Evolutionary conservation across 1,140 invertebrate species (phyloP), one percentile per base, ranked within the genome.

Genomic region (Scylla paramamosain): DNA sequence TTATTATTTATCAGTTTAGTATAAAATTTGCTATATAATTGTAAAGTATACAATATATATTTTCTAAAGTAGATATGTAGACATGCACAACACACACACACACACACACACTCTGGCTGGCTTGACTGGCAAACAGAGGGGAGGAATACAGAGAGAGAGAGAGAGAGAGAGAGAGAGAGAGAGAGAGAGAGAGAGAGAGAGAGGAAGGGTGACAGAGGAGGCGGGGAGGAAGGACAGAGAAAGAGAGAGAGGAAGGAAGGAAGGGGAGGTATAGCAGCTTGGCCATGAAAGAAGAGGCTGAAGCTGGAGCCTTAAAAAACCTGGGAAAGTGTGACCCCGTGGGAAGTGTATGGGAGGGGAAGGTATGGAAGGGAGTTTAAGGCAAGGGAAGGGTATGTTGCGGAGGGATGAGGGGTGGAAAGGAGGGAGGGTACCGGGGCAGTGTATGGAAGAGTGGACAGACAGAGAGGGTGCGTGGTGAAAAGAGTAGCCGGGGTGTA

Each of bases 281-380:
- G 93, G 67, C 67, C 88, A 84, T 94, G 88, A 94, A 94, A 94
- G 88, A 82, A 59, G 88, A 91, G 93, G 88, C 77, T 46, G 67
- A 39, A 90, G 52, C 82, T n/a, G 91, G n/a, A 48, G 93, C 39
- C 93, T 94, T 94, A 94, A 94, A 94, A 94, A 94, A 94, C 88
- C 88, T 94, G 93, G 93, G 93, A 94, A 94, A 94, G 67, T 91
- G 32, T 89, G 93, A 77, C 93, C 52, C 88, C 93, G 93, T 94
- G 93, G 88, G 93, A 94, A 94, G 93, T n/a, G 16, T 82, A 52
- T 28, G 86, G 45, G 48, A 82, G 93, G 88, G 93, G 31, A 10
- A 67, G 67, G 93, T 10, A 77, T 45, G 93, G 32, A 28, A 28
- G 88, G 93, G 59, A 31, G 45, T 59, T 48, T 67, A 90, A 39